Evolutionary conservation across 2,797 vertebrate species (phyloP).

Genomic region (Anguilla obscura): DNA sequence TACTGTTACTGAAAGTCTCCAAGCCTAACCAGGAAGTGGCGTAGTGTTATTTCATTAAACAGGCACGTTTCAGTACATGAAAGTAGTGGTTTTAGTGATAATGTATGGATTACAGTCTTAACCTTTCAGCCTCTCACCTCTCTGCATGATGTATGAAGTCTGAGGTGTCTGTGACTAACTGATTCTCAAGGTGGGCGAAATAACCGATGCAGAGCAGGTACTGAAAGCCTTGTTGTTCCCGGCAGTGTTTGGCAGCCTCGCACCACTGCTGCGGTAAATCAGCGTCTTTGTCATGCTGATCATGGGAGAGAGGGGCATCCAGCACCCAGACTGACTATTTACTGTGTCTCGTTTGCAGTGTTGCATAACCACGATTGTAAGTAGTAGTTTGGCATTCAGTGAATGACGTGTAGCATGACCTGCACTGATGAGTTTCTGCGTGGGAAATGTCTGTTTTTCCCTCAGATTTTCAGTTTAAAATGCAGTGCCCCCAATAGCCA

Average conservation of each 20-base stretch:
- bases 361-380: constrained; percentile 37
- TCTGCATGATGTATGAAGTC: neutral
- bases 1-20: neutral
- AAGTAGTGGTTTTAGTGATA: neutral
- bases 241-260: no score
- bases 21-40: neutral
- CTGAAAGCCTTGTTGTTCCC: neutral
- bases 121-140: neutral
- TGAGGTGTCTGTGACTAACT: neutral
- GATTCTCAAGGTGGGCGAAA: neutral
- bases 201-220: neutral
- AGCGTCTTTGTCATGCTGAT: neutral
- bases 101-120: neutral
- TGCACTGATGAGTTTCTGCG: constrained; percentile 49
- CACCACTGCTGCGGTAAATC: neutral
- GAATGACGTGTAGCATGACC: constrained; percentile 52
- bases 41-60: neutral
- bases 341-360: constrained; percentile 45
- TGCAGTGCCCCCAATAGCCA: constrained; percentile 42
- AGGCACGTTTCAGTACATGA: neutral
- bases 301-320: neutral
- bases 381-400: constrained; percentile 43
- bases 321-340: constrained; percentile 32
- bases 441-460: constrained; percentile 51
- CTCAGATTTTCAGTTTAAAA: constrained; percentile 57